Evolutionary conservation across 2,888 invertebrate species (phyloP), one percentile per base, ranked within the genome.

Genomic region (Cotesia congregata): DNA sequence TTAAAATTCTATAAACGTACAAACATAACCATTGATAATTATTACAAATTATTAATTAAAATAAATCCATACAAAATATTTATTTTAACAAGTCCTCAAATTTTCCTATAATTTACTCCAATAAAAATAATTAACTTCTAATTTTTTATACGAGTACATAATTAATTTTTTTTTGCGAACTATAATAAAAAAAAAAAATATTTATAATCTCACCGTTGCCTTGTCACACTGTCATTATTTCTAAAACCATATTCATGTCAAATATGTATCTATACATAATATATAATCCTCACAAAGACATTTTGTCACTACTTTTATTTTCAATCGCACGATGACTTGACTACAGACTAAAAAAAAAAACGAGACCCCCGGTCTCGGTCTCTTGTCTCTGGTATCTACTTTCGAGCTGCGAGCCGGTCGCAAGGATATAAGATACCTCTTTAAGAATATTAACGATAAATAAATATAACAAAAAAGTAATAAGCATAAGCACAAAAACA

Each of bases 381-480:
- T 65, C 72, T 73, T 65, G 72, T 12, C 72, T 30, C 50, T 73
- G 38, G 65, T 30, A 30, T 30, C 30, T 30, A 30, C 30, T 30
- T 65, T 38, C 9, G 38, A 65, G 65, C 65, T 65, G 30, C 12
- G 12, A 38, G 65, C 20, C 38, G 65, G 12, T 12, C 50, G 7
- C 41, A 62, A 61, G 39, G 38, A 39, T 71, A 61, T 62, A 62
- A 71, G 38, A 71, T 39, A 71, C 38, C 61, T 39, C 7, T 61
- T 6, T 38, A 15, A 67, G 65, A 73, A 73, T 73, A 73, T 67
- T 73, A 73, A 73, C 67, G 73, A 67, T 73, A 73, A 73, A 73
- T 20, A 73, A 73, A 73, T 73, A 73, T 67, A 67, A 67, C 40
- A 38, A 50, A 67, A 7, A 50, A 67, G 30, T 50, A 65, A 40